Evolutionary conservation across 2,888 invertebrate genomes (phyloP), one percentile per base, ranked within the genome.

Genomic region (Parapristionchus giblindavisi): DNA sequence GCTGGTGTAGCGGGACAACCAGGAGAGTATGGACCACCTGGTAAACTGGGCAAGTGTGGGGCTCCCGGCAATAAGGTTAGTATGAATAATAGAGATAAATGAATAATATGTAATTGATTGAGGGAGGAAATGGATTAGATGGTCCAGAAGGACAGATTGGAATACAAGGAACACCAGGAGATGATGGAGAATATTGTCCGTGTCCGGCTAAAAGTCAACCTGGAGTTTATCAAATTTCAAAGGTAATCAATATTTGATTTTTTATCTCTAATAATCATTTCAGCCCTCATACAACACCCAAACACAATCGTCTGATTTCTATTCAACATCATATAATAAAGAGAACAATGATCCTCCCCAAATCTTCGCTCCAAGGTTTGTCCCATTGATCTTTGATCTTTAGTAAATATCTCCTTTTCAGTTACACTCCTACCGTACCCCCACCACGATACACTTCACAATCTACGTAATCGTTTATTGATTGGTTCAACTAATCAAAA

Each of bases 201-300:
- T 66, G 66, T n/a, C 66, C 66, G 2, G 48, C 66, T 2, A 66
- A 66, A 51, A 51, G 48, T n/a, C 43, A 51, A 6, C 66, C 66
- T 17, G 66, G 63, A n/a, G 14, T 63, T 1, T 63, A 63, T 40
- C 38, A 40, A 40, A 11, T 63, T 8, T 40, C 63, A 11, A 63
- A 63, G 17, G 63, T 63, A 27, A 6, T 38, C 14, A 63, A 36
- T 1, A 21, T n/a, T 2, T 36, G 32, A 34, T 14, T 24, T 14
- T 52, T 21, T 43, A 43, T 52, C 52, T 24, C 4, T 52, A 3
- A 5, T 29, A n/a, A 56, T 27, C 17, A 17, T 14, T 48, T 48
- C 17, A 8, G 48, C 48, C 8, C 48, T n/a, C n/a, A n/a, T n/a
- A n/a, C n/a, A n/a, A n/a, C n/a, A n/a, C n/a, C n/a, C n/a, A n/a